Evolutionary conservation across 2,888 invertebrate species (phyloP).

Genomic region (Epinotia demarniana): DNA sequence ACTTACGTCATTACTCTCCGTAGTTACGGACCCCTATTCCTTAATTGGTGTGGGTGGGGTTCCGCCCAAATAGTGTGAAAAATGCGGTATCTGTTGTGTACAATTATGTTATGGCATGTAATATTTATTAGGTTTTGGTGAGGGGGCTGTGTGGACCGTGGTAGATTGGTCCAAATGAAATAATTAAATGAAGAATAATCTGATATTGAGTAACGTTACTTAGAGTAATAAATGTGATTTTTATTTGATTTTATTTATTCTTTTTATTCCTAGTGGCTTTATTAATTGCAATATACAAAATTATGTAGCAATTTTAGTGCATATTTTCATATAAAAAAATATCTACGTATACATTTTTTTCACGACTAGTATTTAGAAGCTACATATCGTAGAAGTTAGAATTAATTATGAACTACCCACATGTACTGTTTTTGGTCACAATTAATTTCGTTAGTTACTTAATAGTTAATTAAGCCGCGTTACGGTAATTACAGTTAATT

Average conservation of each 20-base stretch:
- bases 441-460: constrained; percentile 22
- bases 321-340: background rate
- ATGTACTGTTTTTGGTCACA: constrained; percentile 5
- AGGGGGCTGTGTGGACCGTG: constrained; percentile 23
- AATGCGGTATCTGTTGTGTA: constrained; percentile 36
- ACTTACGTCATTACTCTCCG: constrained; percentile 25
- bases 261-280: background rate
- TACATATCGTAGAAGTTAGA: background rate
- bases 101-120: constrained; percentile 41
- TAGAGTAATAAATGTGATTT: background rate
- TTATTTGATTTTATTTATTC: background rate
- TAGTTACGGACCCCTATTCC: constrained; percentile 24
- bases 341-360: no score
- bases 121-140: constrained; percentile 41
- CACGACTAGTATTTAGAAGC: background rate
- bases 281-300: no score
- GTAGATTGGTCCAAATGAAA: constrained; percentile 6
- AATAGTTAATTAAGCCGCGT: constrained; percentile 31
- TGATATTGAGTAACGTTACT: background rate
- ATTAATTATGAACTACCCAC: constrained; percentile 12
- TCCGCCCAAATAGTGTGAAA: constrained; percentile 36
- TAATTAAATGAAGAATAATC: constrained; percentile 4
- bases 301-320: no score
- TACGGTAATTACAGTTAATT: constrained; percentile 31
- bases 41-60: constrained; percentile 45